These are phyloP conservation scores for Mylabris phalerata DNA, from an alignment of 1,140 invertebrate species.

Conservation along the genomic window DNA sequence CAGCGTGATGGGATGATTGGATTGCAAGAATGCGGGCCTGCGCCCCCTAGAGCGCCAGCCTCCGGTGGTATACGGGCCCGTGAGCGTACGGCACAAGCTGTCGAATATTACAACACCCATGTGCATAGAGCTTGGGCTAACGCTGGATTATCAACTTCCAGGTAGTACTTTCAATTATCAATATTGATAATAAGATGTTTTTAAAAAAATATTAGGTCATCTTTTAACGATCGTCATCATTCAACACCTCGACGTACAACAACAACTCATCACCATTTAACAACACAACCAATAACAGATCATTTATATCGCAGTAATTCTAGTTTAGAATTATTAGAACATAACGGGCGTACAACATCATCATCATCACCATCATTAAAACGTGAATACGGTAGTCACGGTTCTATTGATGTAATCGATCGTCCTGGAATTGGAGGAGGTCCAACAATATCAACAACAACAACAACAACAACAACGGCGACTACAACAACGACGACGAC, in stretches of 20 bases:
- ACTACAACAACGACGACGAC: constrained; percentile 28
- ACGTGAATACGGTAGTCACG: constrained; percentile 55
- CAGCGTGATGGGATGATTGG: constrained; percentile 46
- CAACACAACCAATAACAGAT: constrained; percentile 10
- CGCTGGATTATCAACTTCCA: constrained; percentile 34
- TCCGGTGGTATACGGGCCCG: constrained; percentile 28
- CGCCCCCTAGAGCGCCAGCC: constrained; percentile 38
- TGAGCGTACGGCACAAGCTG: constrained; percentile 44
- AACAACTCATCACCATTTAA: constrained; percentile 9
- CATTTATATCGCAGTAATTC: constrained; percentile 51
- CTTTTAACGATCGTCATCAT: constrained; percentile 36
- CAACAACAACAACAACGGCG: constrained; percentile 31
- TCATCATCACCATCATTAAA: constrained; percentile 43
- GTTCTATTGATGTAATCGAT: constrained; percentile 52
- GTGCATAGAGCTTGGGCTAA: constrained; percentile 43
- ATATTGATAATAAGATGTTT: no score
- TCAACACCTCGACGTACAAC: constrained; percentile 5
- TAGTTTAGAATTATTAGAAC: constrained; percentile 50
- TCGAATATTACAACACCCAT: constrained; percentile 48
- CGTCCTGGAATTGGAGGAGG: constrained; percentile 22
- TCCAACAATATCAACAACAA: constrained; percentile 5
- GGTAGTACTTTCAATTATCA: no score
- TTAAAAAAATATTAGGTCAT: constrained; percentile 19
- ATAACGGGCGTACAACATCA: constrained; percentile 31
- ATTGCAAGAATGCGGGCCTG: constrained; percentile 41